Conservation (phyloP, 2,113 vertebrate genomes). For the Serilophus lunatus region DNA sequence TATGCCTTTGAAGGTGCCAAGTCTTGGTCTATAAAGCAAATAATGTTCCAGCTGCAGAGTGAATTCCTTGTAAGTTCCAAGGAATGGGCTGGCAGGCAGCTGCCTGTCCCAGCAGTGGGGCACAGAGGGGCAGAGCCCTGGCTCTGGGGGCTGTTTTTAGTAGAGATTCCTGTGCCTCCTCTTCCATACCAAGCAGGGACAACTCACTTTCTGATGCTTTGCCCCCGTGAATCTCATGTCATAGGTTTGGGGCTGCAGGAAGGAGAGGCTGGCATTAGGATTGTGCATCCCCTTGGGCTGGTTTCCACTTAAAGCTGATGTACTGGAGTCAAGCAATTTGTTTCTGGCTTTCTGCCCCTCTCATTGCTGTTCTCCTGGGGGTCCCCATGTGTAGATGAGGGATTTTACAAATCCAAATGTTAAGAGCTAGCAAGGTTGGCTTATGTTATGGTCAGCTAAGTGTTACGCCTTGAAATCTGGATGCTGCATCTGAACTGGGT, state of each 20-base stretch:
- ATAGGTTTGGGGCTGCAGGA: background rate
- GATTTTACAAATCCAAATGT: background rate
- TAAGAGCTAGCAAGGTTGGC: background rate
- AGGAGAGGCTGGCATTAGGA: background rate
- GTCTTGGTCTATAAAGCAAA: background rate
- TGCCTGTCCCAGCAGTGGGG: background rate
- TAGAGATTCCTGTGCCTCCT: background rate
- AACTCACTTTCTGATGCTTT: rapidly evolving
- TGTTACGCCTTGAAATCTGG: background rate
- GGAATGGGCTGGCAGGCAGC: background rate
- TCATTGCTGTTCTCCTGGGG: background rate
- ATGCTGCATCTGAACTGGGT: background rate
- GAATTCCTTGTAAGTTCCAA: background rate
- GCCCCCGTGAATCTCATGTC: rapidly evolving
- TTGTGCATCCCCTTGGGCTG: background rate
- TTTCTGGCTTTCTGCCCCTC: background rate
- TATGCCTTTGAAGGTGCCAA: background rate
- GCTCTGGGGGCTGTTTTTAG: background rate
- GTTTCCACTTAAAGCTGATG: background rate
- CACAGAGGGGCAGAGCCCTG: background rate
- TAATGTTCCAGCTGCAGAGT: background rate
- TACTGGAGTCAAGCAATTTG: background rate
- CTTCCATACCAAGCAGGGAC: background rate
- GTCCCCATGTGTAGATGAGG: background rate
- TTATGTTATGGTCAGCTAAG: background rate